phyloP scores from a whole-genome alignment of 2,797 vertebrate genomes.

The Eremophila alpestris region DNA sequence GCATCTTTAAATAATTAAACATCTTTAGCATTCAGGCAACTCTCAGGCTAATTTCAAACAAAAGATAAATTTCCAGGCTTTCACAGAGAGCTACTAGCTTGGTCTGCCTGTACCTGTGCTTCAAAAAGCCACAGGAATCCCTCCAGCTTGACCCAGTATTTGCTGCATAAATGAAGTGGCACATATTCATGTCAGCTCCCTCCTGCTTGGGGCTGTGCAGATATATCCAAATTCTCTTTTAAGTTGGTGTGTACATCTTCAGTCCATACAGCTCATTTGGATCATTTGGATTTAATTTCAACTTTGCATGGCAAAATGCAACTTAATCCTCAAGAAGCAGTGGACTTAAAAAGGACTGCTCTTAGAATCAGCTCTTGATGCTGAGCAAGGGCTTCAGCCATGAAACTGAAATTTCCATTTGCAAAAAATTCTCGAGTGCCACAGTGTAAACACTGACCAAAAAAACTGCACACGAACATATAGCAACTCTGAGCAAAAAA shows the following conservation, averaged over 20 bases:
- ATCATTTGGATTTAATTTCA: conserved; percentile 1
- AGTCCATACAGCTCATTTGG: background rate
- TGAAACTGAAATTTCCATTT: background rate
- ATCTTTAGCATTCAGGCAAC: background rate
- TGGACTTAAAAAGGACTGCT: background rate
- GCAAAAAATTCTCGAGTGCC: background rate
- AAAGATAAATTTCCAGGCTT: background rate
- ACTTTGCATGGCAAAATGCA: background rate
- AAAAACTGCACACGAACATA: background rate
- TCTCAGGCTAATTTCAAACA: background rate
- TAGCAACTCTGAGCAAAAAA: accelerated
- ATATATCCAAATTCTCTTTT: background rate
- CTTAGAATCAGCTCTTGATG: background rate
- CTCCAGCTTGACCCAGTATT: background rate
- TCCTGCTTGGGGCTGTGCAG: background rate
- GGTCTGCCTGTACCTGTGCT: background rate
- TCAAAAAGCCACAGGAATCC: background rate
- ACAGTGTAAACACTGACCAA: background rate
- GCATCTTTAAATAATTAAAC: conserved; percentile 7
- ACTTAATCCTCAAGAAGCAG: background rate
- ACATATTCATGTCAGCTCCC: background rate
- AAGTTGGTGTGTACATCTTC: background rate
- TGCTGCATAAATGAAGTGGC: background rate
- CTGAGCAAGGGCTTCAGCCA: background rate
- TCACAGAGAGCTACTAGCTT: background rate